Percentiles rank a stretch among this genome's conserved stretches.
phyloP scores from a whole-genome alignment of 2,888 invertebrate species.

The Chesias legatella region DNA sequence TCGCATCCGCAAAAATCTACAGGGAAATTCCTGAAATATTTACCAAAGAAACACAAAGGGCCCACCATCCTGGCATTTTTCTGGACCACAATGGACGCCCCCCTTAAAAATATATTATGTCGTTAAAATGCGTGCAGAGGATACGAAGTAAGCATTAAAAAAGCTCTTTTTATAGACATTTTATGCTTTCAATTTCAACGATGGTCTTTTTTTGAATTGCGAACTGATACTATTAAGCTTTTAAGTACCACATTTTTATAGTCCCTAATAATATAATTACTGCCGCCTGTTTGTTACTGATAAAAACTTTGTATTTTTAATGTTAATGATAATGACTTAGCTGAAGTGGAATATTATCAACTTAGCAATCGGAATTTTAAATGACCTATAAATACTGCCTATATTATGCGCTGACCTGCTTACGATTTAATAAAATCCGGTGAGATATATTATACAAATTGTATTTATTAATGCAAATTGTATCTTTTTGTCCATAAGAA shows the following conservation, averaged over 20 bases:
- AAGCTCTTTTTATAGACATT: constrained; percentile 22
- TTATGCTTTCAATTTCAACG: constrained; percentile 23
- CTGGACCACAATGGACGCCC: constrained; percentile 38
- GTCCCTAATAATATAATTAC: constrained; percentile 7
- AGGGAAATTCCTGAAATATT: constrained; percentile 39
- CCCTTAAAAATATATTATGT: constrained; percentile 35
- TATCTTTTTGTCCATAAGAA: no score
- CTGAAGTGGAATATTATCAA: no score
- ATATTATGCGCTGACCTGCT: no score
- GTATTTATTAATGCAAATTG: no score
- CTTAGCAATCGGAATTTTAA: no score
- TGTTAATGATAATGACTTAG: no score
- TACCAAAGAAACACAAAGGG: constrained; percentile 36
- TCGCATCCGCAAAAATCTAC: constrained; percentile 29
- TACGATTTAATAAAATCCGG: no score
- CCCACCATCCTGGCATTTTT: constrained; percentile 33
- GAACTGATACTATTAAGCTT: constrained; percentile 7
- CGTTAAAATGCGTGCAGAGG: constrained; percentile 30
- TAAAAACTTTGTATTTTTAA: background rate
- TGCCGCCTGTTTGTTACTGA: constrained; percentile 5
- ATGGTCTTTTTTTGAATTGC: constrained; percentile 13
- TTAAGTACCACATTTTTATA: constrained; percentile 5
- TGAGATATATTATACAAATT: no score
- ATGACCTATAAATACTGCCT: no score
- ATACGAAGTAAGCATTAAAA: constrained; percentile 21